These are phyloP conservation scores for Alethe diademata DNA, from an alignment of 2,113 vertebrate genomes.

Conservation along the genomic window DNA sequence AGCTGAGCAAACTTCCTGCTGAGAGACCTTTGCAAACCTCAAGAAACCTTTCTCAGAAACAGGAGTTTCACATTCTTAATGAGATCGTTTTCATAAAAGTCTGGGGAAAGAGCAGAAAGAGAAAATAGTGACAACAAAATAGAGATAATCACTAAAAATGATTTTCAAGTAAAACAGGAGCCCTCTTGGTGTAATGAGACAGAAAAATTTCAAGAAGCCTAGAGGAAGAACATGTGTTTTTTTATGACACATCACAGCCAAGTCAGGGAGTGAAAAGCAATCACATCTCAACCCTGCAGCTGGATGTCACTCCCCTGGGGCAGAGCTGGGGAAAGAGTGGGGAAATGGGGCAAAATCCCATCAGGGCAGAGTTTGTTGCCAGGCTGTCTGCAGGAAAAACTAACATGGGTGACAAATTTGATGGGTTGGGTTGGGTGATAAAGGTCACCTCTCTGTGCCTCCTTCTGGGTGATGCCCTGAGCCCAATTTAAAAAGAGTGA, in stretches of 20 bases:
- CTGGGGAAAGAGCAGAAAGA: background rate
- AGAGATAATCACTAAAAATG: conserved; percentile 26
- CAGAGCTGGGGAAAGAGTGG: background rate
- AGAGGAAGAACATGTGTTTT: background rate
- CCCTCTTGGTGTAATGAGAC: conserved; percentile 24
- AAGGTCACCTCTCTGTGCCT: background rate
- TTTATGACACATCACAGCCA: background rate
- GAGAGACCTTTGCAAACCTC: conserved; percentile 44
- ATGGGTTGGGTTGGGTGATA: background rate
- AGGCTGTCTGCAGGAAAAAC: background rate
- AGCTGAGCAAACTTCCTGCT: background rate
- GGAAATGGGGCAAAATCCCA: background rate
- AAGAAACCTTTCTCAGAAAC: background rate
- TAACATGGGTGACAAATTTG: background rate
- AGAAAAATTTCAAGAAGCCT: background rate
- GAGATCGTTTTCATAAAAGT: conserved; percentile 40
- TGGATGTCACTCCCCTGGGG: background rate
- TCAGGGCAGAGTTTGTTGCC: background rate
- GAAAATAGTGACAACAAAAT: conserved; percentile 17
- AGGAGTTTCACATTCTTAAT: conserved; percentile 22
- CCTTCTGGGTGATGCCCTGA: background rate
- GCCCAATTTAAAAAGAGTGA: background rate
- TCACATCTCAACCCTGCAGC: background rate
- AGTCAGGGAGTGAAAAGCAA: background rate
- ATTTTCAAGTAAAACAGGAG: conserved; percentile 11